Conservation (phyloP, 2,113 vertebrate genomes). For the Labeo catla region DNA sequence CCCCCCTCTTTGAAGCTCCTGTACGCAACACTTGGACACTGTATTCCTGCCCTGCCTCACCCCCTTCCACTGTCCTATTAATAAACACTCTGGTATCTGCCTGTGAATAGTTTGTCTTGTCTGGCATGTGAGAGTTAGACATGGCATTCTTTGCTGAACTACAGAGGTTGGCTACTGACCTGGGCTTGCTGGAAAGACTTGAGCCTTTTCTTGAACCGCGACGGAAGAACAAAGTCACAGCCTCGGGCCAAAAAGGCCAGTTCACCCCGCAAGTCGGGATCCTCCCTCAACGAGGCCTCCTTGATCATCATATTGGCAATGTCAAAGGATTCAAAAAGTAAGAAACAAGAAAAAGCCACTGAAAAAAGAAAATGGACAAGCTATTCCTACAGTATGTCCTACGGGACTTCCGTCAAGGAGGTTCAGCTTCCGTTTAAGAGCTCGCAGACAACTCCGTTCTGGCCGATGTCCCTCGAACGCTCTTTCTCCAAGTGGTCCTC, state of each 20-base stretch:
- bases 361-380: background rate
- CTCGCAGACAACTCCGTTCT: slow-evolving; percentile 38
- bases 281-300: slow-evolving; percentile 92
- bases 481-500: slow-evolving; percentile 3
- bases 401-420: slow-evolving; percentile 20
- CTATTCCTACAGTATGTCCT: slow-evolving; percentile 46
- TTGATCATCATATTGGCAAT: slow-evolving; percentile 95
- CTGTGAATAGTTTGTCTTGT: slow-evolving; percentile 86
- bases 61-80: slow-evolving; percentile 82
- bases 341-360: slow-evolving; percentile 1
- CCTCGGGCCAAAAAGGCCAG: slow-evolving; percentile 95
- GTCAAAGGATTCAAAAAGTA: slow-evolving; percentile 42
- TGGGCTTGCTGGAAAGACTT: slow-evolving; percentile 98
- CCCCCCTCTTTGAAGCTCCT: slow-evolving; percentile 42
- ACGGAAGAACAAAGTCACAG: slow-evolving; percentile 98
- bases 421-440: slow-evolving; percentile 23
- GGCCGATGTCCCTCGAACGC: background rate
- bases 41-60: slow-evolving; percentile 75
- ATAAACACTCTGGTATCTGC: slow-evolving; percentile 88
- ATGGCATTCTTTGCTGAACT: slow-evolving; percentile 42
- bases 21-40: slow-evolving; percentile 82
- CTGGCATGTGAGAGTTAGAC: slow-evolving; percentile 62
- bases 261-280: slow-evolving; percentile 96
- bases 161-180: slow-evolving; percentile 75
- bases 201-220: slow-evolving; percentile 96